Evolutionary conservation across 2,797 vertebrate species (phyloP).

Genomic region (Hemitrygon akajei): DNA sequence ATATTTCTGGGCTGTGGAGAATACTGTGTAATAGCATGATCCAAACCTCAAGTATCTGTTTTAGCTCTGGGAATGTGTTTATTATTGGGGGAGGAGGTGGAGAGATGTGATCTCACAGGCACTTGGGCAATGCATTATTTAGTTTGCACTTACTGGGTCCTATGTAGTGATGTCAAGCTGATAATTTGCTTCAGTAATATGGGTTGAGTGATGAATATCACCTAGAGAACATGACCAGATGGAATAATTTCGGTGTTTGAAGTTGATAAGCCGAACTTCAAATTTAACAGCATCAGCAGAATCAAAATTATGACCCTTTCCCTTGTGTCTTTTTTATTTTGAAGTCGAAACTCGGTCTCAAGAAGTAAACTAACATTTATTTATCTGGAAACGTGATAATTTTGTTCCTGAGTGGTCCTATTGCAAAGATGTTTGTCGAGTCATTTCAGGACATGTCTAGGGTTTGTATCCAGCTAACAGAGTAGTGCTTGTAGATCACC

Average conservation of each 20-base stretch:
- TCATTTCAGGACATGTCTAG: neutral
- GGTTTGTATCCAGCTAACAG: neutral
- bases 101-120: too few relatives aligned
- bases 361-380: neutral
- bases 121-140: neutral
- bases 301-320: neutral
- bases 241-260: neutral
- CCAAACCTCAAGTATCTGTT: neutral
- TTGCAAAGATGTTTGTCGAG: neutral
- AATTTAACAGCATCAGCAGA: neutral
- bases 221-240: neutral
- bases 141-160: neutral
- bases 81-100: too few relatives aligned
- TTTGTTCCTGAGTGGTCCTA: neutral
- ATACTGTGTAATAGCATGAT: neutral
- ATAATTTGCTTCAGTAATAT: neutral
- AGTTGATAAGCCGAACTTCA: neutral
- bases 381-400: neutral
- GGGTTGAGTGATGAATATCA: neutral
- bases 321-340: neutral
- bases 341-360: neutral
- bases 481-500: neutral
- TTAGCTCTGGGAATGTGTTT: neutral
- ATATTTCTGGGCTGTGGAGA: neutral
- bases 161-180: neutral